Conservation (phyloP, 1,140 invertebrate species). For the Drosophila melanogaster region DNA sequence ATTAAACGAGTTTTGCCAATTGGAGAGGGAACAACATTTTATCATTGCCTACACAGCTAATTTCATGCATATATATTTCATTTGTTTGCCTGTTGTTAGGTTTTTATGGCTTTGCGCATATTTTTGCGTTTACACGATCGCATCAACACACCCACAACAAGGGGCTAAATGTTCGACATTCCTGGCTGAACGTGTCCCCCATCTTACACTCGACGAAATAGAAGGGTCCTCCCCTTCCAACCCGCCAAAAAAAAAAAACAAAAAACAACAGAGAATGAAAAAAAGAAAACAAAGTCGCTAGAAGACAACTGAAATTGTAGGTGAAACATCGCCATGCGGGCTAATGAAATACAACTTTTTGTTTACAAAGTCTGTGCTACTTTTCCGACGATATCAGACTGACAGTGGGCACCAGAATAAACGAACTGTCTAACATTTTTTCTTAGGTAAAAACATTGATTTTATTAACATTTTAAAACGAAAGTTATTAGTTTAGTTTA, state of each 20-base stretch:
- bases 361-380: constrained; percentile 54
- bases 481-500: too few relatives aligned
- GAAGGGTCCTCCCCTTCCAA: not conserved
- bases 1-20: constrained; percentile 74
- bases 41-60: constrained; percentile 68
- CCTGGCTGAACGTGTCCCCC: constrained; percentile 5
- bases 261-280: too few relatives aligned
- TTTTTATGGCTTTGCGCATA: constrained; percentile 72
- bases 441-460: too few relatives aligned
- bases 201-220: not conserved
- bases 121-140: constrained; percentile 77
- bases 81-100: constrained; percentile 75
- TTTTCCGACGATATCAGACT: constrained; percentile 14
- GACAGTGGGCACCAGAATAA: not conserved
- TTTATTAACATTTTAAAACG: too few relatives aligned
- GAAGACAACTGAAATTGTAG: constrained; percentile 5
- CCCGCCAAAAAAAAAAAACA: not conserved
- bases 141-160: constrained; percentile 27
- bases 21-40: constrained; percentile 68
- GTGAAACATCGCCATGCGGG: constrained; percentile 1
- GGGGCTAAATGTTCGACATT: constrained; percentile 46
- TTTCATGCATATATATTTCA: constrained; percentile 69
- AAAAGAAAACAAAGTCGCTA: not conserved
- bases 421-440: not conserved
- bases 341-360: constrained; percentile 50